A percentile compares a stretch with the other conserved stretches of the same genome.
Evolutionary conservation across 2,797 vertebrate species (phyloP).

Genomic region (Microctenopoma lineatum): DNA sequence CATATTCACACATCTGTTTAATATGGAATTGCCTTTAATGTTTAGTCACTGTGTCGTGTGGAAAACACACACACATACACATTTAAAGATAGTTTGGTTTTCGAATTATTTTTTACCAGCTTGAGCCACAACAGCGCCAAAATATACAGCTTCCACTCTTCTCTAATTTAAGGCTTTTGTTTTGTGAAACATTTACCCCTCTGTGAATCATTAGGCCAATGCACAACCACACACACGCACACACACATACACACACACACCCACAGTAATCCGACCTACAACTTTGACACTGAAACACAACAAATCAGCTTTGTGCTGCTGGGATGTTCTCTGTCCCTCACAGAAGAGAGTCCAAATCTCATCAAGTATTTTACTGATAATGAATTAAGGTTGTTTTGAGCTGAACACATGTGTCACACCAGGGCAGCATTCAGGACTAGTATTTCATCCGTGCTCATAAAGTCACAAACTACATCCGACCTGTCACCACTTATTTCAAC

Average conservation of each 20-base stretch:
- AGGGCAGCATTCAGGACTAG: neutral
- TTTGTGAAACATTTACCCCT: conserved; percentile 10
- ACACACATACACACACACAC: conserved; percentile 5
- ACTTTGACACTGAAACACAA: conserved; percentile 4
- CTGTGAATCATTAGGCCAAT: no score
- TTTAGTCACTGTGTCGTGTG: no score
- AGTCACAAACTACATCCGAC: neutral
- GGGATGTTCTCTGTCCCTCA: neutral
- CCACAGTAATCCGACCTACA: neutral
- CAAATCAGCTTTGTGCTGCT: neutral
- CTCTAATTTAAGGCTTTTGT: conserved; percentile 5
- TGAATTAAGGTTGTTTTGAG: neutral
- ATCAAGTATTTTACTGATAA: neutral
- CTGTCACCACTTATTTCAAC: neutral
- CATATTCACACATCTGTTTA: no score
- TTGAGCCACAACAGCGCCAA: neutral
- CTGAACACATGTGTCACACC: neutral
- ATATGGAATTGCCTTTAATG: no score
- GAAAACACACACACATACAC: rapidly evolving
- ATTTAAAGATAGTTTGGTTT: neutral
- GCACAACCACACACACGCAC: neutral
- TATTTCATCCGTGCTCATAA: neutral
- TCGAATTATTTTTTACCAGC: neutral
- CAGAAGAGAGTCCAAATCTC: neutral
- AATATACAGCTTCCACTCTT: neutral